Conservation (phyloP, 2,888 invertebrate species). For the Plutella xylostella region DNA sequence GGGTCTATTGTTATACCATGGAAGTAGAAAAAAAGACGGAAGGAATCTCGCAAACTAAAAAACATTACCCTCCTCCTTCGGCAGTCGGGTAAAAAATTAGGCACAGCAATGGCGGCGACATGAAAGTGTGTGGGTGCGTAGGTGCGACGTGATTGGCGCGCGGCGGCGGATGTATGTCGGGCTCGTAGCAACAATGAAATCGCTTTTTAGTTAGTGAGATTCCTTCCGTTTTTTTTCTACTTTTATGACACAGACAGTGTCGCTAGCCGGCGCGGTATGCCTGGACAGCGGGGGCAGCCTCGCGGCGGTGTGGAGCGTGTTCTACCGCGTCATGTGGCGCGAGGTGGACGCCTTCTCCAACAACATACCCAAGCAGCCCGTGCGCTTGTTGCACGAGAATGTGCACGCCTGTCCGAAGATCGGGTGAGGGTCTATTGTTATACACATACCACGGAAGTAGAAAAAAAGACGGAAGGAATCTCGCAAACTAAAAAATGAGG, state of each 20-base stretch:
- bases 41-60: background rate
- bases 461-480: background rate
- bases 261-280: slow-evolving; percentile 91
- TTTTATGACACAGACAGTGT: too few species aligned
- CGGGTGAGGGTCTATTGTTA: slow-evolving; percentile 63
- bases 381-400: slow-evolving; percentile 87
- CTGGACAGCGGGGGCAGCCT: slow-evolving; percentile 84
- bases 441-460: background rate
- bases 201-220: too few species aligned
- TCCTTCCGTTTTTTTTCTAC: too few species aligned
- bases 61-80: too few species aligned
- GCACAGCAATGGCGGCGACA: too few species aligned
- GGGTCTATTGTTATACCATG: slow-evolving; percentile 24
- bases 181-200: too few species aligned
- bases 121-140: too few species aligned
- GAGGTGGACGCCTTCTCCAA: slow-evolving; percentile 86
- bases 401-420: slow-evolving; percentile 82
- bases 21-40: background rate
- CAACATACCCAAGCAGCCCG: slow-evolving; percentile 89
- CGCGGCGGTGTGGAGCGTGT: slow-evolving; percentile 81
- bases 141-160: background rate
- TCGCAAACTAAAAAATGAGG: too few species aligned
- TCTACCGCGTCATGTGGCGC: slow-evolving; percentile 86
- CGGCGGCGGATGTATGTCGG: too few species aligned
- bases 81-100: too few species aligned